These are phyloP conservation scores for Teleogryllus occipitalis DNA, from an alignment of 1,140 invertebrate species.

Conservation along the genomic window DNA sequence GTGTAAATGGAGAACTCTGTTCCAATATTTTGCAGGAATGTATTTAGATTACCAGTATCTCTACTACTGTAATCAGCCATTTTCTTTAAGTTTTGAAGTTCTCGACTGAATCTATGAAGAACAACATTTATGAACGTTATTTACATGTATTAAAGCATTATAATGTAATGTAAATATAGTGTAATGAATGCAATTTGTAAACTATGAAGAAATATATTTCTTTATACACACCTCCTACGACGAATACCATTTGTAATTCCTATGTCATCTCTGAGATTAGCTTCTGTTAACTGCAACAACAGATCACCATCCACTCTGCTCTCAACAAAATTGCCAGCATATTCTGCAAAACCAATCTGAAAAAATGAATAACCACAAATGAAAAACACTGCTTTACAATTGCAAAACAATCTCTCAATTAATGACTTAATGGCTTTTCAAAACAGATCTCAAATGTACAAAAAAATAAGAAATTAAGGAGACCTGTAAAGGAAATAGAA, in stretches of 20 bases:
- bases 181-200: not conserved
- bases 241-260: conserved; percentile 89
- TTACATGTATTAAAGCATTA: not conserved
- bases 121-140: too few species aligned
- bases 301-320: conserved; percentile 97
- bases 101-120: conserved; percentile 73
- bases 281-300: conserved; percentile 83
- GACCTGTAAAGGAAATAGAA: not conserved
- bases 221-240: conserved; percentile 56
- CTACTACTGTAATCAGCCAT: conserved; percentile 95
- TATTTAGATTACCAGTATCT: conserved; percentile 84
- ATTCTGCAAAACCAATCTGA: conserved; percentile 85
- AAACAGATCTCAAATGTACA: not conserved
- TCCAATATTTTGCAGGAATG: conserved; percentile 78
- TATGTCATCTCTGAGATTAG: conserved; percentile 87
- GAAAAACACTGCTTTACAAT: too few species aligned
- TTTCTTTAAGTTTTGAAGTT: conserved; percentile 89
- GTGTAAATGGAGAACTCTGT: conserved; percentile 93
- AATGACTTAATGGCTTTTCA: not conserved
- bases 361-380: conserved; percentile 14
- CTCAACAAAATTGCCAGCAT: conserved; percentile 72
- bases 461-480: not conserved
- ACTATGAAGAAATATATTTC: not conserved
- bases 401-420: not conserved
- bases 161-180: not conserved